Percentiles rank a stretch among this genome's conserved stretches.
Conservation (phyloP, 1,140 invertebrate species). For the Drosophila chauvacae region DNA sequence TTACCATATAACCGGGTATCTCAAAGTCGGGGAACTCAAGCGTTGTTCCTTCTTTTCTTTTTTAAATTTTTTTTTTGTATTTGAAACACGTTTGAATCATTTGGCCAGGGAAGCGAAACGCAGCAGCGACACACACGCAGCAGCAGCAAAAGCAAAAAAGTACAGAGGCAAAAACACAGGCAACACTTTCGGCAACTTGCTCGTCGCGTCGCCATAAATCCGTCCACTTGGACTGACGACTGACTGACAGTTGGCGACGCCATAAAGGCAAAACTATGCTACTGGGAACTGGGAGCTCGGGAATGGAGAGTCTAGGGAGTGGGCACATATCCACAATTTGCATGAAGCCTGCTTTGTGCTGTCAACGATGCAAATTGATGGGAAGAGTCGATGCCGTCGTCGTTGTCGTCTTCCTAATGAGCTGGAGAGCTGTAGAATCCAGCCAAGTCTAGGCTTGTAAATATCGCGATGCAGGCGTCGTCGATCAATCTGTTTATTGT, state of each 20-base stretch:
- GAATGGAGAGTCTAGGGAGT: constrained; percentile 9
- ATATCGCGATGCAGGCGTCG: constrained; percentile 8
- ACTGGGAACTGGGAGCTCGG: constrained; percentile 9
- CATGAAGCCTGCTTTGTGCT: constrained; percentile 46
- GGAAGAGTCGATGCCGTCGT: constrained; percentile 2
- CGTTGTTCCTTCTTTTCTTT: constrained; percentile 14
- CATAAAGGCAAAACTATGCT: constrained; percentile 49
- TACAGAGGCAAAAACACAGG: constrained; percentile 22
- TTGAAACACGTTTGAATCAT: constrained; percentile 80
- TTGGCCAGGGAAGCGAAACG: constrained; percentile 70
- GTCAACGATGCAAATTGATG: constrained; percentile 34
- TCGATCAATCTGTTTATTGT: constrained; percentile 25
- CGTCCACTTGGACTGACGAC: constrained; percentile 26
- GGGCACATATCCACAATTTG: constrained; percentile 25
- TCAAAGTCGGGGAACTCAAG: not conserved
- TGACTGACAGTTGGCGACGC: constrained; percentile 46
- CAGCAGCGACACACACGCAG: constrained; percentile 16
- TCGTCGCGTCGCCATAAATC: constrained; percentile 67
- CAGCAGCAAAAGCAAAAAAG: constrained; percentile 18
- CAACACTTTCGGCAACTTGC: constrained; percentile 68
- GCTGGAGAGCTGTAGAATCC: not conserved
- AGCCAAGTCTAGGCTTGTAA: constrained; percentile 1
- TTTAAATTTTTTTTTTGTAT: constrained; percentile 50
- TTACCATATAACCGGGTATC: not conserved
- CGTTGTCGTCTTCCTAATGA: constrained; percentile 25